Evolutionary conservation across 2,888 invertebrate genomes (phyloP).

Genomic region (Philopedon plagiatum): DNA sequence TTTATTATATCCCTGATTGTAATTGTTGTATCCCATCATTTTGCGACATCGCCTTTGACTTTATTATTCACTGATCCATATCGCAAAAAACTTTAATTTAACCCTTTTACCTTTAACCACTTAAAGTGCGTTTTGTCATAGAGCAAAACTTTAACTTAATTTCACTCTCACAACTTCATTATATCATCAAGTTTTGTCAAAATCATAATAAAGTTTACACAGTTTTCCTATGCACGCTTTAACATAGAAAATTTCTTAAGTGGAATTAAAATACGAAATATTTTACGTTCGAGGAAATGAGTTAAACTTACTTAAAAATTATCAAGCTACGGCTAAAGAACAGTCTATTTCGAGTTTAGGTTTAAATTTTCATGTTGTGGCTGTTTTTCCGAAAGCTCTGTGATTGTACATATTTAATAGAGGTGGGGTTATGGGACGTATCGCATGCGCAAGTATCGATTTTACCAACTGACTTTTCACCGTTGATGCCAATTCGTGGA

Average conservation of each 20-base stretch:
- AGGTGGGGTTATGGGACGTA: constrained; percentile 56
- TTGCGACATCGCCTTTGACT: constrained; percentile 72
- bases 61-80: constrained; percentile 10
- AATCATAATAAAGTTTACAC: not conserved
- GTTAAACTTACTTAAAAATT: constrained; percentile 21
- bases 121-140: not conserved
- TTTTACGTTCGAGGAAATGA: not conserved
- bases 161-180: not conserved
- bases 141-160: not conserved
- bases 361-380: constrained; percentile 50
- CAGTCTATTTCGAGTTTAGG: constrained; percentile 37
- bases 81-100: not conserved
- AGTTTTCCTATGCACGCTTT: not conserved
- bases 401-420: constrained; percentile 52
- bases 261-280: not conserved
- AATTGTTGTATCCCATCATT: constrained; percentile 85
- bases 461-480: constrained; percentile 58
- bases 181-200: not conserved
- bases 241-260: not conserved
- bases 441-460: constrained; percentile 59
- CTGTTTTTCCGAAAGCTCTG: constrained; percentile 42
- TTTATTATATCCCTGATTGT: constrained; percentile 86
- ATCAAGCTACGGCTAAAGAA: constrained; percentile 32
- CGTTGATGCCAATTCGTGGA: constrained; percentile 46
- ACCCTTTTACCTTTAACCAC: not conserved